Conservation (phyloP, 2,797 vertebrate genomes). For the Artibeus jamaicensis region DNA sequence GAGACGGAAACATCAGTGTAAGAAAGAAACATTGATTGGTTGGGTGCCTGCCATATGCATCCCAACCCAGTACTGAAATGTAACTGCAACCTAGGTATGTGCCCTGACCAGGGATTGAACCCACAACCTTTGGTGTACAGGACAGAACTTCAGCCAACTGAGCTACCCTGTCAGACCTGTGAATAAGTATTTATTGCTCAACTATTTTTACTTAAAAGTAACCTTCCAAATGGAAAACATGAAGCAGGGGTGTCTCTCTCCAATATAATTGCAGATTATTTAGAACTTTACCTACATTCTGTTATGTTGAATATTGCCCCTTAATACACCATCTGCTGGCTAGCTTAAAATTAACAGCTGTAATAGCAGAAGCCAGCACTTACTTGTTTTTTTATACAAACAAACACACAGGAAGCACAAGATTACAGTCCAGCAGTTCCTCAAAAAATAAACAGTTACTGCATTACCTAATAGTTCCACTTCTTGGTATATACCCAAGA, state of each 20-base stretch:
- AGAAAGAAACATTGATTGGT: background rate
- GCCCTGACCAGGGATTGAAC: background rate
- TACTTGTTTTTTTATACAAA: background rate
- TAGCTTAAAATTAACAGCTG: background rate
- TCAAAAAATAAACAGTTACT: background rate
- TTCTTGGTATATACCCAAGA: background rate
- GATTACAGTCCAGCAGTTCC: background rate
- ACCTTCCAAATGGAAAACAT: background rate
- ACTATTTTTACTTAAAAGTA: background rate
- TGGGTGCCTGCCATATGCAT: background rate
- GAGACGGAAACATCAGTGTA: background rate
- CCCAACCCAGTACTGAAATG: background rate
- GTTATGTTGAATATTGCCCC: slow-evolving; percentile 23
- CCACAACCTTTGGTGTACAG: background rate
- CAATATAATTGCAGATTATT: background rate
- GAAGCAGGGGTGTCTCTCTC: background rate
- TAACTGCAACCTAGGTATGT: background rate
- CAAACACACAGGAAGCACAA: background rate
- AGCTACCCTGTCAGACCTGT: background rate
- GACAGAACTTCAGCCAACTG: background rate
- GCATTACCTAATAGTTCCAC: background rate
- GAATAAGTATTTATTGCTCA: background rate
- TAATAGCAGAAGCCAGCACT: background rate
- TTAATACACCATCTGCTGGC: background rate
- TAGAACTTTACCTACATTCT: background rate